These are phyloP conservation scores for Deilephila elpenor DNA, from an alignment of 2,888 invertebrate genomes.

Conservation along the genomic window DNA sequence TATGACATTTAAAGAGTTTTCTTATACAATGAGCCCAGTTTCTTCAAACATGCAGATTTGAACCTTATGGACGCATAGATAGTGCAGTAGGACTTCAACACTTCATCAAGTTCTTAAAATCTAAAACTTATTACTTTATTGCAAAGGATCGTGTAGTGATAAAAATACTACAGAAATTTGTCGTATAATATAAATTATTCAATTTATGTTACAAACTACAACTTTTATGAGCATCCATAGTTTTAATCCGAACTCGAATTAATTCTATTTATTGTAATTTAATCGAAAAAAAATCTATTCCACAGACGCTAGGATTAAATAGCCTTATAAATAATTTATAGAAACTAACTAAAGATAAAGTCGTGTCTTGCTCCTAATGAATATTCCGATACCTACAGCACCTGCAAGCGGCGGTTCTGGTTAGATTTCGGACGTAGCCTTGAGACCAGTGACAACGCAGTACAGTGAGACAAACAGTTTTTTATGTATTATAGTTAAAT, in stretches of 20 bases:
- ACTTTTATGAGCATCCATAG: neutral
- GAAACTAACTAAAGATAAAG: slow-evolving; percentile 11
- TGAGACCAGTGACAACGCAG: slow-evolving; percentile 30
- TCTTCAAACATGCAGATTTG: no score
- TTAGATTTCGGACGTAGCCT: slow-evolving; percentile 31
- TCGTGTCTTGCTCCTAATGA: slow-evolving; percentile 12
- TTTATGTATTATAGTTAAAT: slow-evolving; percentile 30
- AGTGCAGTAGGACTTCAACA: no score
- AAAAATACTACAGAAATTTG: no score
- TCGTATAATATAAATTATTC: no score
- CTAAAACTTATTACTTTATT: no score
- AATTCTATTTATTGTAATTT: neutral
- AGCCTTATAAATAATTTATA: slow-evolving; percentile 18
- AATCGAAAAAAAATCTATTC: neutral
- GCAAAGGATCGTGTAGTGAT: no score
- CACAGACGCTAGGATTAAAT: neutral
- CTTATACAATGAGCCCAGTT: no score
- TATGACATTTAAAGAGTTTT: no score
- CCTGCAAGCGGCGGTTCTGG: slow-evolving; percentile 18
- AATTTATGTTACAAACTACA: neutral
- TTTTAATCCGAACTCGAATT: neutral
- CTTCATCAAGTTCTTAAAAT: no score
- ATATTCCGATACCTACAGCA: slow-evolving; percentile 28
- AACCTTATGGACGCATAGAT: no score
- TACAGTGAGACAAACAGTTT: slow-evolving; percentile 35